A percentile compares a stretch with the other conserved stretches of the same genome.
Conservation (phyloP, 2,113 vertebrate genomes). For the Rana temporaria region DNA sequence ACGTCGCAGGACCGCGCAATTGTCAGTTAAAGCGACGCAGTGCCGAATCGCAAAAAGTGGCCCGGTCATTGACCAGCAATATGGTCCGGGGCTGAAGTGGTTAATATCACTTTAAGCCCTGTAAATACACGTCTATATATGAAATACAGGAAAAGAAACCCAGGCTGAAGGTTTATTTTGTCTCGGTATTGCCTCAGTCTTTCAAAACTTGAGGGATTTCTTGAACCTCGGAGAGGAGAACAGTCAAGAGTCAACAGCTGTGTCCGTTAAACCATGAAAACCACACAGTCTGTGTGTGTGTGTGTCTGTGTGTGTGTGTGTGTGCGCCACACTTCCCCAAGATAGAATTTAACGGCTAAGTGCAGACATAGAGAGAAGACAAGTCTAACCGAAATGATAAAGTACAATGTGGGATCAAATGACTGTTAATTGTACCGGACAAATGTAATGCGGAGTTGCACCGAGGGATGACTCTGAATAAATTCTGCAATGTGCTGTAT, state of each 20-base stretch:
- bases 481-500: conserved; percentile 33
- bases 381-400: conserved; percentile 25
- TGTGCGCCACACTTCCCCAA: conserved; percentile 59
- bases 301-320: not conserved
- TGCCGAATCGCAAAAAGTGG: too few relatives aligned
- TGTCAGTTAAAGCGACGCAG: too few relatives aligned
- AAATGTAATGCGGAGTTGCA: not conserved
- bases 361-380: not conserved
- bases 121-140: not conserved
- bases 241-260: conserved; percentile 66
- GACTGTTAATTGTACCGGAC: conserved; percentile 33
- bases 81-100: too few relatives aligned
- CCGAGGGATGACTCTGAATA: not conserved
- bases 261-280: conserved; percentile 65
- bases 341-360: conserved; percentile 47
- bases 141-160: not conserved
- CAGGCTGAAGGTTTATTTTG: conserved; percentile 18
- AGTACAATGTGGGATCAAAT: conserved; percentile 8
- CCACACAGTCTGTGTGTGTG: conserved; percentile 56
- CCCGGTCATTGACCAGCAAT: too few relatives aligned
- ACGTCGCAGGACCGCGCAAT: too few relatives aligned
- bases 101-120: too few relatives aligned
- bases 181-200: conserved; percentile 37
- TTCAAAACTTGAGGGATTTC: conserved; percentile 39
- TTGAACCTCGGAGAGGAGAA: conserved; percentile 49